phyloP scores from a whole-genome alignment of 2,113 vertebrate genomes.

The Carassius carassius region DNA sequence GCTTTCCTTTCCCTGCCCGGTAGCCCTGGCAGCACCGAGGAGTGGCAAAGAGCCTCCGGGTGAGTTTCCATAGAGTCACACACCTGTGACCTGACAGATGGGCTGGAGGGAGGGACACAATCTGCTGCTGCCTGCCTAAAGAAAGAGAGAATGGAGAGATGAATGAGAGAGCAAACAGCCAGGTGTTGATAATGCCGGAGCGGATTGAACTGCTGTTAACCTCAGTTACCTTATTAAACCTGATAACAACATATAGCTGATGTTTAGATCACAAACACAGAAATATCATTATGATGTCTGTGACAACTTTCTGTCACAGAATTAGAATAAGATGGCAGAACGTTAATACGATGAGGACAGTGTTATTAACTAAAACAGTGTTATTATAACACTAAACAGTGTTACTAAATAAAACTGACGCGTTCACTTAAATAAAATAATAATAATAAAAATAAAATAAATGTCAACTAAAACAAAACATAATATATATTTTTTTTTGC shows the following conservation, averaged over 20 bases:
- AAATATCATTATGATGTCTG: not conserved
- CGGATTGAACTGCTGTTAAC: not conserved
- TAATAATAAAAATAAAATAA: not conserved
- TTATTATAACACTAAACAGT: no score
- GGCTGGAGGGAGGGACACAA: conserved; percentile 11
- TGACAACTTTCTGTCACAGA: not conserved
- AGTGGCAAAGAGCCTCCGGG: not conserved
- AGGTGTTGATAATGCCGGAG: not conserved
- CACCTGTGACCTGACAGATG: conserved; percentile 6
- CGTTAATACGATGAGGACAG: not conserved
- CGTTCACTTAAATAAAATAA: not conserved
- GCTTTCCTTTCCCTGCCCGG: not conserved
- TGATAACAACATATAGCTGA: not conserved
- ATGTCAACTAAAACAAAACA: not conserved
- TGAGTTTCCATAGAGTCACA: conserved; percentile 42
- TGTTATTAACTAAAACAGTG: no score
- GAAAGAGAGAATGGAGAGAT: conserved; percentile 21
- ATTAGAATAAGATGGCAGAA: not conserved
- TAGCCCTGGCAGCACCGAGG: conserved; percentile 17
- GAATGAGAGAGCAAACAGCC: not conserved
- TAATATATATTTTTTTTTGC: no score
- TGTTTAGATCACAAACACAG: not conserved
- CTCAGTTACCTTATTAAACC: not conserved
- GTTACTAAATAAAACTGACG: no score
- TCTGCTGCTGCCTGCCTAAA: conserved; percentile 53